These are phyloP conservation scores for Pammene fasciana DNA, from an alignment of 2,888 invertebrate genomes.

Conservation along the genomic window DNA sequence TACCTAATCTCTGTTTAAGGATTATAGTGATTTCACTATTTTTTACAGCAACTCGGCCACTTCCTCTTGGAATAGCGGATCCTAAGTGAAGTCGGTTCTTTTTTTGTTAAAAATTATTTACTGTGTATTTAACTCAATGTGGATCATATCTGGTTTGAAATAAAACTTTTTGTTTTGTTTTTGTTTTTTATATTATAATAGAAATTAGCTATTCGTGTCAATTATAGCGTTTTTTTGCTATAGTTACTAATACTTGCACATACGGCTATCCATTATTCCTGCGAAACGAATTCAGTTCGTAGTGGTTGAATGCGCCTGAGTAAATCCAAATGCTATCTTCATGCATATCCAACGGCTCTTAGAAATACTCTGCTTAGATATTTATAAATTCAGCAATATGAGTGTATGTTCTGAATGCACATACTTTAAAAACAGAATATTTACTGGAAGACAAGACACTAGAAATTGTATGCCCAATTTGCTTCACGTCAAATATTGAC, in stretches of 20 bases:
- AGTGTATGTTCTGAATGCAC: slow-evolving; percentile 18
- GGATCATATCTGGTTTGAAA: too few relatives aligned
- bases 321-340: slow-evolving; percentile 11
- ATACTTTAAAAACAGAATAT: slow-evolving; percentile 6
- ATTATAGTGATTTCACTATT: too few relatives aligned
- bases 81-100: too few relatives aligned
- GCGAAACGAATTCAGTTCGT: slow-evolving; percentile 22
- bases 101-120: too few relatives aligned
- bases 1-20: too few relatives aligned
- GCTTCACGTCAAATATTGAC: slow-evolving; percentile 16
- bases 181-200: too few relatives aligned
- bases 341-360: slow-evolving; percentile 27
- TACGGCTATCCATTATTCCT: background rate
- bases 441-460: slow-evolving; percentile 8
- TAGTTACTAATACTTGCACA: background rate
- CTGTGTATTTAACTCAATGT: too few relatives aligned
- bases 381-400: slow-evolving; percentile 30
- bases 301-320: slow-evolving; percentile 9
- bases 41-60: too few relatives aligned
- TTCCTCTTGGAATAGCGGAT: too few relatives aligned
- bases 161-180: too few relatives aligned
- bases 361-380: slow-evolving; percentile 23
- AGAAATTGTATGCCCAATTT: slow-evolving; percentile 25
- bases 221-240: too few relatives aligned
- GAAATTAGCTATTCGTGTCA: too few relatives aligned